Percentiles rank a stretch among this genome's conserved stretches.
These are phyloP conservation scores for Porites lobata DNA, from an alignment of 92 coral and sea anemone species.

Conservation along the genomic window DNA sequence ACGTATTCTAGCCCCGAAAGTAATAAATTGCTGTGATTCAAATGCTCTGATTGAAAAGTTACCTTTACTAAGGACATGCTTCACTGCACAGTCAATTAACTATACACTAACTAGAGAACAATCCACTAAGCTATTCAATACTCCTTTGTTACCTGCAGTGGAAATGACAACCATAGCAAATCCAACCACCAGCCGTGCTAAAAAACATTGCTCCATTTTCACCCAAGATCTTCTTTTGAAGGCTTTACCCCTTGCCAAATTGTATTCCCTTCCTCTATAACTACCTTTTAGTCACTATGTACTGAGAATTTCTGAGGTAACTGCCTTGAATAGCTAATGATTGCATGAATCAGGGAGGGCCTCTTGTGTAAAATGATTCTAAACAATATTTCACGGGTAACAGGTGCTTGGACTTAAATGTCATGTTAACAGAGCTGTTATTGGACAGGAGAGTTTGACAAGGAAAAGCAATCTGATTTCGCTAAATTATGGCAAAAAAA, in stretches of 20 bases:
- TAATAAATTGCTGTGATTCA: too few species aligned
- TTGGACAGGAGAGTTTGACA: conserved; percentile 18
- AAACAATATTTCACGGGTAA: conserved; percentile 45
- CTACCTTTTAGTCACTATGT: conserved; percentile 26
- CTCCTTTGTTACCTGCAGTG: conserved; percentile 11
- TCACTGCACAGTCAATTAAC: not conserved
- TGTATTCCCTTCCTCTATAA: not conserved
- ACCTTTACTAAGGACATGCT: conserved; percentile 5
- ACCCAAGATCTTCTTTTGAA: not conserved
- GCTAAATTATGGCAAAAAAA: too few species aligned
- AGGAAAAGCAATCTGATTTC: not conserved
- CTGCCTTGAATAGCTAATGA: conserved; percentile 47
- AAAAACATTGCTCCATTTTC: conserved; percentile 14
- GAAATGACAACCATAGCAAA: not conserved
- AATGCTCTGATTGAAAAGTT: not conserved
- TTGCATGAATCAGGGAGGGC: conserved; percentile 14
- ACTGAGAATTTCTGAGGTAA: conserved; percentile 33
- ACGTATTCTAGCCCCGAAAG: too few species aligned
- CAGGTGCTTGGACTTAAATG: conserved; percentile 15
- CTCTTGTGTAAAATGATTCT: conserved; percentile 48
- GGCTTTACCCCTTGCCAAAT: not conserved
- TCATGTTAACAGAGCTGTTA: not conserved
- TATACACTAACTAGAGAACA: conserved; percentile 16
- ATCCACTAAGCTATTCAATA: conserved; percentile 1
- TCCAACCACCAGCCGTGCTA: conserved; percentile 12